Evolutionary conservation across 2,888 invertebrate genomes (phyloP), one percentile per base, ranked within the genome.

Genomic region (Drosophila niveifrons): DNA sequence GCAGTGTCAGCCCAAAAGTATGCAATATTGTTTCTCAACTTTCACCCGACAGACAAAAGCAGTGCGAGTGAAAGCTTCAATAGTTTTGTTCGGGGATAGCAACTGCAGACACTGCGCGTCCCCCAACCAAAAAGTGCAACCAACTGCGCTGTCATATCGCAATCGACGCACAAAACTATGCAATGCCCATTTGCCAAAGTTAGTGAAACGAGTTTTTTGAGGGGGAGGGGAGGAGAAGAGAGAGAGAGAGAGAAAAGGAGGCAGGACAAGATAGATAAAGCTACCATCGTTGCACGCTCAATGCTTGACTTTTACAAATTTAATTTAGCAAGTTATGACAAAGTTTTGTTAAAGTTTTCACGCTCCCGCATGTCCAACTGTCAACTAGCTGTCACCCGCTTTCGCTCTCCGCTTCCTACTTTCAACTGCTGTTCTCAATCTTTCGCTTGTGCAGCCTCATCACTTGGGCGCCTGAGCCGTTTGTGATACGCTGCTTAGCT

Each of bases 401-500:
- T 17, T 11, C 62, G 15, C n/a, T 31, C 1, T 41, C 4, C 41
- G 9, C 23, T 23, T 23, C 6, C 23, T 6, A 23, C 23, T 11
- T 1, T 6, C 52, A 17, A 3, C 17, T 7, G 9, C 23, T 6
- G 0, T 31, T 28, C 15, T 18, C 51, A 36, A 6, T 29, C 31
- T 44, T 43, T 15, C 15, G 9, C 11, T 11, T 17, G n/a, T 41
- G 18, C 43, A 10, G 6, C n/a, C 43, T 23, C 39, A 17, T 44
- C 7, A 50, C 34, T 50, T 28, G 17, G 31, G 36, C 36, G 57
- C 57, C 75, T 83, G 88, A 83, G 82, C 82, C 75, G 75, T 82
- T 80, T 77, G 74, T 88, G 88, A 83, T 88, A 83, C 80, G 86
- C 74, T 75, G 82, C 88, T 88, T 85, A 83, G 82, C 83, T 84